Evolutionary conservation across 2,797 vertebrate species (phyloP), one percentile per base, ranked within the genome.

Genomic region (Lindbergichthys nudifrons): DNA sequence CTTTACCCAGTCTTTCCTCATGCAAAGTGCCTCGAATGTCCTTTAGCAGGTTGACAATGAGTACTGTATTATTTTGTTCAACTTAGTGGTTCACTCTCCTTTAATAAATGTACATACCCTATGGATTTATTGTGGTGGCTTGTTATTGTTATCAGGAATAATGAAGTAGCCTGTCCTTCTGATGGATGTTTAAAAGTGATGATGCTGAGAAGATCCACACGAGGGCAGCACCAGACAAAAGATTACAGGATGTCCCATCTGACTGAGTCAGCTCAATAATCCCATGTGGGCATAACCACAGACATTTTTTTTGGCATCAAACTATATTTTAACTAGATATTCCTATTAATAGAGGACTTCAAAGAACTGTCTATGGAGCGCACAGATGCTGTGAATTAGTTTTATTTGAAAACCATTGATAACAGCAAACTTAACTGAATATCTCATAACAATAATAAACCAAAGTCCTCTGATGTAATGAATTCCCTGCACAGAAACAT

Each of bases 21-120:
- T 93, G 82, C 85, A 62, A 94, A 94, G 93, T 94, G 93, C 93
- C 93, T 94, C 85, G 89, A 91, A 87, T 85, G 85, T 93, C 88
- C 83, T 84, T 85, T 88, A 82, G 83, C 92, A 91, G 89, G 85
- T 92, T 83, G 82, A 93, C 89, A 89, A 84, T 89, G 89, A 92
- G 91, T 92, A 92, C 90, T 93, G 91, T 93, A 91, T 87, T 86
- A 32, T 72, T 65, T 19, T 81, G 61, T 80, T 62, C 19, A 41
- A 62, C 80, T 69, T 82, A 80, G 79, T 90, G 88, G 77, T 87
- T 87, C 76, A 85, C 80, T 82, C 77, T 87, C 72, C 66, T 83
- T 56, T 71, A 93, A 93, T 94, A 94, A 93, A 94, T 93, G 91
- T 93, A 91, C 81, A 92, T 90, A 90, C 61, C 60, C 76, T 88